Base-by-base conservation (phyloP, 2,797 vertebrate species). In the Eulemur mongoz region DNA sequence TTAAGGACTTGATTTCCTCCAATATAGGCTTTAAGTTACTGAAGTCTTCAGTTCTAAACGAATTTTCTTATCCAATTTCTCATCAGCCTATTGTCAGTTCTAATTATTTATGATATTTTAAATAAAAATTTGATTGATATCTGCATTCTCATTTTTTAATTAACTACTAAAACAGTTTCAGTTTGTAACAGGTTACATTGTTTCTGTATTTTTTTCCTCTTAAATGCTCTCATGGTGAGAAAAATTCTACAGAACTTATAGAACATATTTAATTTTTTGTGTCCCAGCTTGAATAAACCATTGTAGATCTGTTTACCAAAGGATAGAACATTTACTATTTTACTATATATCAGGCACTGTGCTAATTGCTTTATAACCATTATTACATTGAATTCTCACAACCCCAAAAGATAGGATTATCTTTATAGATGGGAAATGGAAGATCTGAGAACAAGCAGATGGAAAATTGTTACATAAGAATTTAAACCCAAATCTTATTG, bases 141-240 rank as follows among this genome's bases (percentile, higher is more conserved):
- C 14, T 78, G 85, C 13, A 75, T 45, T 90, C 52, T 87, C 38
- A 70, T 35, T 80, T 93, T 67, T 65, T 9, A 27, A 70, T 73
- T 86, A 54, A 80, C 45, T 75, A 65, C 52, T 81, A 70, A 69
- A 92, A 96, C n/a, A 83, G 80, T 57, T 79, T 65, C 18, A 89
- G 59, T 76, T 61, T 69, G 8, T 89, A 85, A 85, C 38, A 94
- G 23, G 13, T 61, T 25, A 80, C 91, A 92, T 12, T 82, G 9
- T 82, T 80, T 67, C 32, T 50, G 38, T 40, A 27, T 72, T 69
- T 87, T 82, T 83, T 91, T 54, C 32, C 38, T n/a, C 40, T 72
- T 73, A 72, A 72, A 79, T 69, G n/a, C 13, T 78, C 32, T 83
- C 20, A 88, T 40, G 61, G 63, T 50, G 20, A 91, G 32, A 87